These are phyloP conservation scores for Chiridota heheva DNA, from an alignment of 35 echinoderm and acorn worm genomes.

Conservation along the genomic window DNA sequence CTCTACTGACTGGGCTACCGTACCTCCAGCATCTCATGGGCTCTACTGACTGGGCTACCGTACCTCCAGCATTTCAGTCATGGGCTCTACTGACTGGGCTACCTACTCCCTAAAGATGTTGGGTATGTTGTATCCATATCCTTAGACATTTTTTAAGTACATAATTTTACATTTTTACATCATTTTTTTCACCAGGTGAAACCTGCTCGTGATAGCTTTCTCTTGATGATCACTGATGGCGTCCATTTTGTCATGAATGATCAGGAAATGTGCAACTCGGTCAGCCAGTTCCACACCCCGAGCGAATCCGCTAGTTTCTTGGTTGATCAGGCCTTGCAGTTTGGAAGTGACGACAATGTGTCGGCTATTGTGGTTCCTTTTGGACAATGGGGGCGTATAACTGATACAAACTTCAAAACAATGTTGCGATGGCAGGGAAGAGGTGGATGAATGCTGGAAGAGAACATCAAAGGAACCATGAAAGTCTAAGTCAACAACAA, in stretches of 20 bases:
- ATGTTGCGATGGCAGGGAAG: slow-evolving; percentile 63
- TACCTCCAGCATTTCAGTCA: too few species aligned
- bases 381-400: slow-evolving; percentile 78
- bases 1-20: too few species aligned
- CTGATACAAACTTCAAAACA: slow-evolving; percentile 32
- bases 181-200: too few species aligned
- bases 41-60: too few species aligned
- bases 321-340: slow-evolving; percentile 89
- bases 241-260: slow-evolving; percentile 94
- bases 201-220: slow-evolving; percentile 80
- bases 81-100: too few species aligned
- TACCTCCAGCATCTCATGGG: too few species aligned
- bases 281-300: slow-evolving; percentile 64
- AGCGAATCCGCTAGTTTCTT: slow-evolving; percentile 66
- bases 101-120: too few species aligned
- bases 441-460: slow-evolving; percentile 32
- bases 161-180: too few species aligned
- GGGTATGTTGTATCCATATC: too few species aligned
- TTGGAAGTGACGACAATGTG: slow-evolving; percentile 94
- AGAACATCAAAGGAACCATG: too few species aligned
- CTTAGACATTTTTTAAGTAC: too few species aligned
- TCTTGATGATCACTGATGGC: slow-evolving; percentile 81
- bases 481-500: too few species aligned
- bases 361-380: slow-evolving; percentile 79
- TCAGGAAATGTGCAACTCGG: slow-evolving; percentile 84